Evolutionary conservation across 2,888 invertebrate species (phyloP).

Genomic region (Ophion slaviceki): DNA sequence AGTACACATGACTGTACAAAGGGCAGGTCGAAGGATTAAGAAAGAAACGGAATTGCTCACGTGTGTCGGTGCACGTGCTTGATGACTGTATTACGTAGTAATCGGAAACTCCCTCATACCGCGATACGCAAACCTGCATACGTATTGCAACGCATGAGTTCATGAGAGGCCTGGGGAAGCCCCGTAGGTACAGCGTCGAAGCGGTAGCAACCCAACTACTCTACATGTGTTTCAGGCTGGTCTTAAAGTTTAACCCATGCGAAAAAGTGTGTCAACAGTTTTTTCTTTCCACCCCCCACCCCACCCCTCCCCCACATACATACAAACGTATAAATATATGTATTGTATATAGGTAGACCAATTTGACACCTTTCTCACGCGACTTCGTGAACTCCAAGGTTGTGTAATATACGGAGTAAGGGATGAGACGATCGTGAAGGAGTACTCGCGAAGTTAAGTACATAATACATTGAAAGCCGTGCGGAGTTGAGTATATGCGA

Average conservation of each 20-base stretch:
- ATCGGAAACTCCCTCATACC: slow-evolving; percentile 17
- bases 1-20: not conserved
- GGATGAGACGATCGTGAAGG: slow-evolving; percentile 36
- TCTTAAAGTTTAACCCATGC: slow-evolving; percentile 64
- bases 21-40: slow-evolving; percentile 1
- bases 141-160: slow-evolving; percentile 30
- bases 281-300: slow-evolving; percentile 6
- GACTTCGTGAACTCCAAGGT: slow-evolving; percentile 43
- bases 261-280: slow-evolving; percentile 66
- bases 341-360: slow-evolving; percentile 6
- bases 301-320: slow-evolving; percentile 6
- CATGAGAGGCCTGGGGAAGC: slow-evolving; percentile 58
- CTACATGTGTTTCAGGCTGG: slow-evolving; percentile 57
- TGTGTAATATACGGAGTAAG: slow-evolving; percentile 25
- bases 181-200: slow-evolving; percentile 53
- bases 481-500: slow-evolving; percentile 21
- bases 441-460: slow-evolving; percentile 22
- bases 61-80: slow-evolving; percentile 28
- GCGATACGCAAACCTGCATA: slow-evolving; percentile 20
- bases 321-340: not conserved
- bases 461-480: slow-evolving; percentile 5
- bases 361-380: slow-evolving; percentile 7
- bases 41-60: slow-evolving; percentile 12
- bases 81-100: slow-evolving; percentile 7
- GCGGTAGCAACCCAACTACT: slow-evolving; percentile 35